Base-by-base conservation (phyloP, 2,888 invertebrate species). In the Dione juno region DNA sequence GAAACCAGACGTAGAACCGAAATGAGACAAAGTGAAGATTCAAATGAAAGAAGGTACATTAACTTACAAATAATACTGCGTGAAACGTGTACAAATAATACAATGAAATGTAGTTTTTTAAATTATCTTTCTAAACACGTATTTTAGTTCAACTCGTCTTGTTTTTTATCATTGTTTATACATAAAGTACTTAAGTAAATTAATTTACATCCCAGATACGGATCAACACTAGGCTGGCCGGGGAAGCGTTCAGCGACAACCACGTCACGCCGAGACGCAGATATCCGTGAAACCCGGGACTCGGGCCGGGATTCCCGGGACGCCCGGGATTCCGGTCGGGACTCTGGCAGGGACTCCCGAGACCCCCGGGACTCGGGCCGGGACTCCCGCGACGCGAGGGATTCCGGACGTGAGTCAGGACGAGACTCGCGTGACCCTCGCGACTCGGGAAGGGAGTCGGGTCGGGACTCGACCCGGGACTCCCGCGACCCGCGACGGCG, bases 21-120 rank as follows among this genome's bases (percentile, higher is more conserved):
- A 77, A 92, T 95, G 14, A 95, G 96, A 93, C 96, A 95, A 77
- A 93, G 88, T 71, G 94, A 95, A 71, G 95, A 95, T 81, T 76
- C 87, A 69, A 81, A 76, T 66, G 87, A 88, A 35, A 84, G 91
- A 77, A 73, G 76, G 76, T 76, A 64, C 54, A 5, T 19, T 16
- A 35, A 3, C 8, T 37, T 48, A 45, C 45, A 45, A 16, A 7
- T 43, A n/a, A 43, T 43, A n/a, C n/a, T n/a, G n/a, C n/a, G n/a
- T n/a, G n/a, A n/a, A n/a, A n/a, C n/a, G n/a, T n/a, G n/a, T n/a
- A n/a, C n/a, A n/a, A n/a, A n/a, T n/a, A n/a, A n/a, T n/a, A n/a
- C n/a, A n/a, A n/a, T n/a, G n/a, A n/a, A n/a, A n/a, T n/a, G n/a
- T n/a, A n/a, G n/a, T n/a, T n/a, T n/a, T n/a, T n/a, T n/a, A n/a